A percentile compares a stretch with the other conserved stretches of the same genome.
These are phyloP conservation scores for Chaetogeoica ovagalla DNA, from an alignment of 2,888 invertebrate species.

Conservation along the genomic window DNA sequence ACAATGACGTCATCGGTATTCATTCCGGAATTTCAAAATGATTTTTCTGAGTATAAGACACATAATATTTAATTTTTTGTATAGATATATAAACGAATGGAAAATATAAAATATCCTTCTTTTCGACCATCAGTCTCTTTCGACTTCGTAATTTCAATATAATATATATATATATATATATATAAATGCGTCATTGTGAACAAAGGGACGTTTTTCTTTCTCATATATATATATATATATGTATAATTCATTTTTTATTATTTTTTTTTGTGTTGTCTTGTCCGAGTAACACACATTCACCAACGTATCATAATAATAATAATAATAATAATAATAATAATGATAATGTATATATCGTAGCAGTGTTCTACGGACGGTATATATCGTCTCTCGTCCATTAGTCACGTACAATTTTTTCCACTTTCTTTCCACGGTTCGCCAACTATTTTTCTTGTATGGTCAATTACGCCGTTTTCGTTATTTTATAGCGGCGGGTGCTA, in stretches of 20 bases:
- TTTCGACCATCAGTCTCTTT: neutral
- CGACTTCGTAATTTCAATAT: neutral
- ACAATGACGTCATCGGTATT: too few species aligned
- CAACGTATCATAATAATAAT: neutral
- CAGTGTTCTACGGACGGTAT: too few species aligned
- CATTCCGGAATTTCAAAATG: neutral
- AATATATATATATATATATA: neutral
- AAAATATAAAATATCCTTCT: neutral
- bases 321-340: neutral
- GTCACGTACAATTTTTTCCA: conserved; percentile 29
- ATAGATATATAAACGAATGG: neutral
- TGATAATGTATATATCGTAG: neutral
- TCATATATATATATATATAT: too few species aligned
- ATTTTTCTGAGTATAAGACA: neutral
- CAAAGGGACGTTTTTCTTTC: neutral
- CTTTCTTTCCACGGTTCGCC: conserved; percentile 11
- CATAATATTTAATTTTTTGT: neutral
- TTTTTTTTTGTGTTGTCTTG: neutral
- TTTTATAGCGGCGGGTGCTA: too few species aligned
- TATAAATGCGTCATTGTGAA: neutral
- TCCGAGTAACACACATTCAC: conserved; percentile 46
- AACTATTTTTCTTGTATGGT: conserved; percentile 25
- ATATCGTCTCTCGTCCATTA: conserved; percentile 8
- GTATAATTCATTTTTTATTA: too few species aligned
- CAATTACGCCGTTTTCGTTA: conserved; percentile 6